A percentile compares a stretch with the other conserved stretches of the same genome.
These are phyloP conservation scores for Ceratosolen fusciceps DNA, from an alignment of 1,140 invertebrate genomes.

Conservation along the genomic window DNA sequence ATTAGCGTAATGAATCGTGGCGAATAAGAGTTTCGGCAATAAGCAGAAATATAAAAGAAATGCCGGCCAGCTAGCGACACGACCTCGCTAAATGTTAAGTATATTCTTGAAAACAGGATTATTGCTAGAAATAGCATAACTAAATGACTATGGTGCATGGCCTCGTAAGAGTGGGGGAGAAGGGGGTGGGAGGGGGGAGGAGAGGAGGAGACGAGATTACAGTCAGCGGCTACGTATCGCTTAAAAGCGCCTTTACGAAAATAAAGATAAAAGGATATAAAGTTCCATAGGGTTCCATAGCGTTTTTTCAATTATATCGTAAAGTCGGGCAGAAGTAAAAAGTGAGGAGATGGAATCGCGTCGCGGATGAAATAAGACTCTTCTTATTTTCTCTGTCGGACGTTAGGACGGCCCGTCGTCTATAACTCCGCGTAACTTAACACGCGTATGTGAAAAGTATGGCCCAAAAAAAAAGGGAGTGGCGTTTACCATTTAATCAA, in stretches of 20 bases:
- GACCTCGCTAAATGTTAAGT: no score
- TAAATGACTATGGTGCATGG: no score
- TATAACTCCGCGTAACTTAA: not conserved
- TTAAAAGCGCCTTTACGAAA: constrained; percentile 18
- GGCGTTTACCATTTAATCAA: constrained; percentile 36
- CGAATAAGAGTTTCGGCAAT: no score
- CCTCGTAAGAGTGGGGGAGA: no score
- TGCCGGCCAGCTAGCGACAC: no score
- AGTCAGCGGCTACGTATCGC: not conserved
- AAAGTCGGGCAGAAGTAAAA: not conserved
- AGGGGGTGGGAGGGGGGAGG: no score
- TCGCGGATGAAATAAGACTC: constrained; percentile 5
- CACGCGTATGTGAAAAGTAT: constrained; percentile 9
- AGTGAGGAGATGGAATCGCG: constrained; percentile 17
- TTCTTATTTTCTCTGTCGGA: not conserved
- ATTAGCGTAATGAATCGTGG: not conserved
- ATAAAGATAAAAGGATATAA: constrained; percentile 14
- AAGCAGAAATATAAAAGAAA: no score
- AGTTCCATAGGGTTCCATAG: constrained; percentile 21
- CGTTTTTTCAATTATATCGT: constrained; percentile 5
- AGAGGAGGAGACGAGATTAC: no score
- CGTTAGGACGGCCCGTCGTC: not conserved
- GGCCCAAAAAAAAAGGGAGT: constrained; percentile 4
- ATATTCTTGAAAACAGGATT: no score
- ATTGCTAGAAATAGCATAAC: no score